Evolutionary conservation across 2,888 invertebrate genomes (phyloP), one percentile per base, ranked within the genome.

Genomic region (Nycteola revayana): DNA sequence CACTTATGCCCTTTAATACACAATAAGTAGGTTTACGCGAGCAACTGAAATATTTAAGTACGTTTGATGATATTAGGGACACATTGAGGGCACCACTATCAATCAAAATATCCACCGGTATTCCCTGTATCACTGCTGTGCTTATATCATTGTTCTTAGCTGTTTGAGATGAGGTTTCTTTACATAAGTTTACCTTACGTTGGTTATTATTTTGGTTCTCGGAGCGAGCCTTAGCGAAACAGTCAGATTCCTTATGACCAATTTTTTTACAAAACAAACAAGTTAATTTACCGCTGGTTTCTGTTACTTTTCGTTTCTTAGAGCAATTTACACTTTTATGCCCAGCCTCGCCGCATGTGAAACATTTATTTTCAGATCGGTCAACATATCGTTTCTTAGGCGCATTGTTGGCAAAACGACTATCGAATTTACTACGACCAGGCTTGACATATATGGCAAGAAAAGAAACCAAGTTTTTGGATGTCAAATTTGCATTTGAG

Each of bases 261-360:
- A 27, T 6, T n/a, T 20, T 27, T 6, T 27, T 27, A 27, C 27
- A 27, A 18, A 18, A 27, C 9, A 18, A 8, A 27, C 27, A 27
- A 1, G 17, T 14, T 1, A 18, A 6, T 7, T n/a, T 6, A 7
- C 10, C 11, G 10, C n/a, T 25, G 14, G 2, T 14, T 3, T 5
- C 5, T 2, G 5, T 14, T 5, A 5, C 2, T 14, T 14, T 14
- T 14, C n/a, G n/a, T 5, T 14, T 14, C 5, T 2, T 3, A 14
- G 3, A 14, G 14, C 2, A 14, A 3, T 14, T 14, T 3, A 2
- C 5, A 3, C 5, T 14, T n/a, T n/a, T n/a, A 14, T 14, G 14
- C 5, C 14, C 14, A 5, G 5, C 5, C 5, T 14, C 3, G 14
- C 5, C 5, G 5, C 14, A 14, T 3, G 2, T 2, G 2, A 5